Base-by-base conservation (phyloP, 1,140 invertebrate species). In the Dolichoris vasculosae region DNA sequence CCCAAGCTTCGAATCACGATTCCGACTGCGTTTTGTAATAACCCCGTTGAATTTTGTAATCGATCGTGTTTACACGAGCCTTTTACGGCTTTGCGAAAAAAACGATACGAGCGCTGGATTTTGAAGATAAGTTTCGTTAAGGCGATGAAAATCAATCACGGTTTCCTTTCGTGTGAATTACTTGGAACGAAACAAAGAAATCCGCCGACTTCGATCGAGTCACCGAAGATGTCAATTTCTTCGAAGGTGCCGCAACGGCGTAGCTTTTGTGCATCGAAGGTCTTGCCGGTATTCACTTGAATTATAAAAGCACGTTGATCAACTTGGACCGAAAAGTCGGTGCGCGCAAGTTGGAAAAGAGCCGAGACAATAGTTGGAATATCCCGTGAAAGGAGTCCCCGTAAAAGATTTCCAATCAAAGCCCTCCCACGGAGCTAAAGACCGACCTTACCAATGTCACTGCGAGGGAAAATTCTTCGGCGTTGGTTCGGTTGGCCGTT, bases 371-470 rank as follows among this genome's bases (percentile, higher is more conserved):
- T 63, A 17, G 35, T 40, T 13, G 1, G 17, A 15, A 35, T 8
- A 32, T 40, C 51, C 55, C 59, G 77, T 2, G 59, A 79, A 79
- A 79, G 20, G 59, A 63, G 6, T 40, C 0, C 9, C 38, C 8
- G 38, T 38, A 73, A n/a, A 32, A 17, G 75, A 77, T 77, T 32
- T 43, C 75, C 43, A 26, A 77, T 46, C 69, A 15, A 23, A 46
- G 38, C 32, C 82, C 35, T 82, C 80, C 80, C 64, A 82, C 64
- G 43, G 43, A 51, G 80, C 46, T 71, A 82, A 82, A n/a, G 40
- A 48, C 38, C 75, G 82, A 84, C 82, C 82, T 84, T 78, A 84
- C 55, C 82, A 84, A 84, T 84, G 82, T 67, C 82, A 38, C 75
- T 13, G 30, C 35, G 59, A 8, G 15, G 17, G 40, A 46, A 38